Evolutionary conservation across 2,113 vertebrate species (phyloP).

Genomic region (Ageneiosus marmoratus): DNA sequence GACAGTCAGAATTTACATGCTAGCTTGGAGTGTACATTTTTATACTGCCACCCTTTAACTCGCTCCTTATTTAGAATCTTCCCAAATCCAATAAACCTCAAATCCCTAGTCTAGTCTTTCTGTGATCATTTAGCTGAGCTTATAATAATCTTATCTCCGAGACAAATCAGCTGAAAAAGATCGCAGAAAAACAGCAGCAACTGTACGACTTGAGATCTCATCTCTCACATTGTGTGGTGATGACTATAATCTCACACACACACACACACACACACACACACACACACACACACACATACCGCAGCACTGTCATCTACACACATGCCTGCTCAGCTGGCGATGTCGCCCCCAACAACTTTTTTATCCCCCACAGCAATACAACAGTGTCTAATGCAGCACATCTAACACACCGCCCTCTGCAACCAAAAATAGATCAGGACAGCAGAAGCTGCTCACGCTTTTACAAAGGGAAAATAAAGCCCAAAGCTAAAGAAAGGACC

Average conservation of each 20-base stretch:
- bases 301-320: neutral
- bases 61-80: neutral
- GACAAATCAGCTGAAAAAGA: neutral
- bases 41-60: neutral
- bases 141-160: neutral
- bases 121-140: neutral
- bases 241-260: neutral
- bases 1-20: neutral
- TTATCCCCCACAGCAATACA: constrained; percentile 1
- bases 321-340: neutral
- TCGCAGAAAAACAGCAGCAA: neutral
- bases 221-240: neutral
- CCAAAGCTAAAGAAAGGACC: neutral
- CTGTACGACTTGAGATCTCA: neutral
- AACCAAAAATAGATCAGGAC: constrained; percentile 15
- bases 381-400: constrained; percentile 22
- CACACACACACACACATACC: neutral
- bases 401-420: neutral
- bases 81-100: neutral
- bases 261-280: neutral
- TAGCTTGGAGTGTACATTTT: neutral
- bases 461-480: constrained; percentile 12
- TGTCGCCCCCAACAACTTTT: neutral
- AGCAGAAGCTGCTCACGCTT: constrained; percentile 6
- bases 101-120: neutral